Evolutionary conservation across 2,797 vertebrate species (phyloP).

Genomic region (Myotis planiceps): DNA sequence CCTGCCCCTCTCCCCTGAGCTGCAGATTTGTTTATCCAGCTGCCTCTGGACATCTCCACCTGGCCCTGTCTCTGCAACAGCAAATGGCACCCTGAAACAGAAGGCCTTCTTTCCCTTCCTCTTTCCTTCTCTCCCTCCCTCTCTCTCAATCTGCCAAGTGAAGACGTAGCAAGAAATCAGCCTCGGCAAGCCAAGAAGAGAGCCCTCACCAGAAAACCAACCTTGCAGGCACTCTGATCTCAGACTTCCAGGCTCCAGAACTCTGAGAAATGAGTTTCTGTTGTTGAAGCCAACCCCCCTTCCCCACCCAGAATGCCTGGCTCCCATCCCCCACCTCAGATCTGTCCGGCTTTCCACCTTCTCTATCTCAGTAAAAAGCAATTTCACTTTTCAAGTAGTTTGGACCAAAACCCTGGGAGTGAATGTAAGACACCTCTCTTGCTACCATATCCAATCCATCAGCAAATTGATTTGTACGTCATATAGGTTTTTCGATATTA

Average conservation of each 20-base stretch:
- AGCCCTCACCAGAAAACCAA: not conserved
- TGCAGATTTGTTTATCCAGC: not conserved
- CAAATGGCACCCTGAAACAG: not conserved
- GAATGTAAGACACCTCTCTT: not conserved
- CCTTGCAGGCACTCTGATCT: not conserved
- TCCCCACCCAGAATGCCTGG: not conserved
- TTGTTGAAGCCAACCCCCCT: not conserved
- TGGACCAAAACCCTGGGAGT: not conserved
- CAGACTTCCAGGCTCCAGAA: not conserved
- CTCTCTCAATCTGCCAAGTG: not conserved
- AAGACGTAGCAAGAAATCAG: not conserved
- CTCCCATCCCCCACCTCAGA: not conserved
- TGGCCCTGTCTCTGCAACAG: not conserved
- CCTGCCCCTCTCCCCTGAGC: not conserved
- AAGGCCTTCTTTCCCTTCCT: not conserved
- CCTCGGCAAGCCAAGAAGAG: not conserved
- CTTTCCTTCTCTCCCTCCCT: not conserved
- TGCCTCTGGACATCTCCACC: not conserved
- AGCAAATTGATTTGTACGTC: not conserved
- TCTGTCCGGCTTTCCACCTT: not conserved
- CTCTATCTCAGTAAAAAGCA: not conserved
- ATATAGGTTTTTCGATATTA: not conserved
- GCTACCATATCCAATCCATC: not conserved
- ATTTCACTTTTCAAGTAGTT: not conserved
- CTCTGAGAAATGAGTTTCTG: not conserved